Conservation (phyloP, 2,888 invertebrate genomes). For the Cheiracanthium punctorium region DNA sequence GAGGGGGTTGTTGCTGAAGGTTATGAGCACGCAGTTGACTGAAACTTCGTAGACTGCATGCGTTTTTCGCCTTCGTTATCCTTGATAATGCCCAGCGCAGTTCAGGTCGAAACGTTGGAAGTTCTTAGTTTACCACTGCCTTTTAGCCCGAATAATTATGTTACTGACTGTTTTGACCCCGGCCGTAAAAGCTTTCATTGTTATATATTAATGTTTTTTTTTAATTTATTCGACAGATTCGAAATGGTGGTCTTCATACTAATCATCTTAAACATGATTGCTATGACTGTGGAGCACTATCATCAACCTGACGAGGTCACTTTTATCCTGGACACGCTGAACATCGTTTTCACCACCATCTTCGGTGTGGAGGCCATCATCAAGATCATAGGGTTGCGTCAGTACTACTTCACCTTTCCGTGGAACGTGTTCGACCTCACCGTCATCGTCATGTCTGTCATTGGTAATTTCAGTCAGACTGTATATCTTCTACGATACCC, state of each 20-base stretch:
- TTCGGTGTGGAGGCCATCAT: slow-evolving; percentile 98
- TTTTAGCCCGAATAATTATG: too few relatives aligned
- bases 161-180: too few relatives aligned
- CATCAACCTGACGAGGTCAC: slow-evolving; percentile 83
- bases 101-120: too few relatives aligned
- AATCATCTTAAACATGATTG: slow-evolving; percentile 98
- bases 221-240: slow-evolving; percentile 83
- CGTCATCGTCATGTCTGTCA: slow-evolving; percentile 97
- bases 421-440: slow-evolving; percentile 99
- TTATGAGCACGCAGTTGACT: too few relatives aligned
- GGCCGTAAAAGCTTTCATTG: slow-evolving; percentile 1
- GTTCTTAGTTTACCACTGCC: too few relatives aligned
- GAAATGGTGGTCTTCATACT: slow-evolving; percentile 99
- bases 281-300: slow-evolving; percentile 98
- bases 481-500: slow-evolving; percentile 75
- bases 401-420: slow-evolving; percentile 98
- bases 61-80: too few relatives aligned
- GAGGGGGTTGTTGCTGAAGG: too few relatives aligned
- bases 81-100: too few relatives aligned
- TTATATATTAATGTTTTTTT: not conserved
- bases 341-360: slow-evolving; percentile 98
- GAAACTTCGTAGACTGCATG: too few relatives aligned
- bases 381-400: slow-evolving; percentile 97
- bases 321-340: slow-evolving; percentile 89
- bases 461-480: slow-evolving; percentile 85